A percentile compares a stretch with the other conserved stretches of the same genome.
phyloP scores from a whole-genome alignment of 1,140 invertebrate genomes.

The Triops cancriformis region DNA sequence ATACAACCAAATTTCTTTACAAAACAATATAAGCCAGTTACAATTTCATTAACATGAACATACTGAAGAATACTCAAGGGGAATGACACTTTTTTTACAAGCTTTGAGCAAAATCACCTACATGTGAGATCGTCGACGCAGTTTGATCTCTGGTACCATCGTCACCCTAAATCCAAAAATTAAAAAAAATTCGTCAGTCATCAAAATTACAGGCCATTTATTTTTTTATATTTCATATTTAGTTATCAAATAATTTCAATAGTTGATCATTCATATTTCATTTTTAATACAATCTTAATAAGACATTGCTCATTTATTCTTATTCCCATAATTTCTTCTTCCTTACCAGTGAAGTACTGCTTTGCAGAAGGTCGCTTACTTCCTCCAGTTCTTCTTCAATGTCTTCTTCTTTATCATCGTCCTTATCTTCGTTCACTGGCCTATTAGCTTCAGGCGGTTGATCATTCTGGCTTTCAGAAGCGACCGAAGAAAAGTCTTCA shows the following conservation, averaged over 20 bases:
- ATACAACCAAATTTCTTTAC: neutral
- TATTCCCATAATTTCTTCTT: too few species aligned
- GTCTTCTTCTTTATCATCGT: neutral
- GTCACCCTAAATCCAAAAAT: neutral
- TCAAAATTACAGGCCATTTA: neutral
- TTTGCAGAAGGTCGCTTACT: neutral
- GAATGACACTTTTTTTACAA: neutral
- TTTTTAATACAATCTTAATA: too few species aligned
- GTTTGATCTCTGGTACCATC: neutral
- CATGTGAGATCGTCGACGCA: neutral
- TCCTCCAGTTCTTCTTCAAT: neutral
- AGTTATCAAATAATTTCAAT: too few species aligned
- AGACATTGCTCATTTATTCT: too few species aligned
- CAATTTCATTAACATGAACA: too few species aligned
- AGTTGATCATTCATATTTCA: too few species aligned
- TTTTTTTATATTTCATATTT: too few species aligned
- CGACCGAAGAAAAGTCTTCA: neutral
- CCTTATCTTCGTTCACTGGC: neutral
- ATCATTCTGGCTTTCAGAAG: neutral
- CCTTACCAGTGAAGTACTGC: neutral
- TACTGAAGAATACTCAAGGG: neutral
- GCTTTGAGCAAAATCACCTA: conserved; percentile 2
- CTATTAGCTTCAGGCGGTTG: neutral
- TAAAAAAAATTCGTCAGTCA: neutral
- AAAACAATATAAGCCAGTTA: too few species aligned